phyloP scores from a whole-genome alignment of 2,113 vertebrate genomes.

The Mionectes macconnelli region DNA sequence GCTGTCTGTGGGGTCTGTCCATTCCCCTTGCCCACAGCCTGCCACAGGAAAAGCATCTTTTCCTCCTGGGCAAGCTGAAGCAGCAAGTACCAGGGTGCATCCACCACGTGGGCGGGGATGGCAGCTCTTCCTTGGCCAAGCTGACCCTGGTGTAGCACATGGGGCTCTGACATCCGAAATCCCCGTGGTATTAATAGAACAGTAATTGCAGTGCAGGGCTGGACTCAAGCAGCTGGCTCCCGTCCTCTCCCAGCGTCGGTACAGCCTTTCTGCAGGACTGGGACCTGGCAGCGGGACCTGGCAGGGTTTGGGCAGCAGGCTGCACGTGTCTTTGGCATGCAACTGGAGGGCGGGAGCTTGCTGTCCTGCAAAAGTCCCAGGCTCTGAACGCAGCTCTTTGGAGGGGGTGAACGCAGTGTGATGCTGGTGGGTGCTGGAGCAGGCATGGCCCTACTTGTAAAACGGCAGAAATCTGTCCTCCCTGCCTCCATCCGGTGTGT shows the following conservation, averaged over 20 bases:
- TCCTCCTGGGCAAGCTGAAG: neutral
- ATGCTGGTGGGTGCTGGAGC: neutral
- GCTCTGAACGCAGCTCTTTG: neutral
- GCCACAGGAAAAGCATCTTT: neutral
- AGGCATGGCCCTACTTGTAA: neutral
- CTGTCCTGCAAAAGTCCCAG: neutral
- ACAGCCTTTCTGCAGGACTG: neutral
- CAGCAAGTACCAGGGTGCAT: neutral
- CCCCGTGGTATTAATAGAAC: conserved; percentile 56
- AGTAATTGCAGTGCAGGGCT: conserved; percentile 58
- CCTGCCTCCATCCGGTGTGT: fast-evolving
- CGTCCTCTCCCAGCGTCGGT: neutral
- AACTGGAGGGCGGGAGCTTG: neutral
- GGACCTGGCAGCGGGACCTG: neutral
- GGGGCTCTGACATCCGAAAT: conserved; percentile 48
- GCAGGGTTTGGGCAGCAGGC: neutral
- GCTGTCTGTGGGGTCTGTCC: neutral
- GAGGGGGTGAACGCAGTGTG: neutral
- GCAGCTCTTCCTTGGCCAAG: neutral
- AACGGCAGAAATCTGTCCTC: neutral
- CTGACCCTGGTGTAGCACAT: neutral
- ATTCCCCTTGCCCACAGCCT: neutral
- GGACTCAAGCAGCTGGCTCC: neutral
- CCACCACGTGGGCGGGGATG: neutral
- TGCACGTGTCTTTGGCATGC: neutral